Percentiles rank a stretch among this genome's conserved stretches.
Evolutionary conservation across 2,888 invertebrate species (phyloP).

Genomic region (Rhaphigaster nebulosa): DNA sequence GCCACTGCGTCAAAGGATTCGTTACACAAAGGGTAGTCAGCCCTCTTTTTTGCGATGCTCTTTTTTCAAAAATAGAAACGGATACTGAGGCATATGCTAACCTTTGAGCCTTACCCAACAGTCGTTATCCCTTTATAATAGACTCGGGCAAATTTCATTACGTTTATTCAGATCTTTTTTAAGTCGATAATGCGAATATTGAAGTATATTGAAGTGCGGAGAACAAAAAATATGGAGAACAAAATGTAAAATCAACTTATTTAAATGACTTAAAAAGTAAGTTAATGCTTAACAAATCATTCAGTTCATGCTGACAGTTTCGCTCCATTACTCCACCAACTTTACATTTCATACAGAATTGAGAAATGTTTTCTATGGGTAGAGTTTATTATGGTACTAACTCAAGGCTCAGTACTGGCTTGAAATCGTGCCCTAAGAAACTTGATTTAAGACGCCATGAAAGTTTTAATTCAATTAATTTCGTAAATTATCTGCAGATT

Average conservation of each 20-base stretch:
- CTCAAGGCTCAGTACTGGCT: too few species aligned
- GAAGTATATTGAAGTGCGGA: not conserved
- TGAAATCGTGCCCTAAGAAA: too few species aligned
- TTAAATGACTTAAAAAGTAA: not conserved
- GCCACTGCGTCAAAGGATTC: slow-evolving; percentile 10
- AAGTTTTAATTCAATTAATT: too few species aligned
- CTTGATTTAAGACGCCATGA: too few species aligned
- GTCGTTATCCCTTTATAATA: slow-evolving; percentile 21
- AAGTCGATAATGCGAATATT: not conserved
- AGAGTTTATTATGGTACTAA: too few species aligned
- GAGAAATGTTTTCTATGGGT: too few species aligned
- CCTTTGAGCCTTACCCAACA: not conserved
- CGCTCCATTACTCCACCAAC: too few species aligned
- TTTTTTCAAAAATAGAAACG: slow-evolving; percentile 21
- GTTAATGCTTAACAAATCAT: not conserved
- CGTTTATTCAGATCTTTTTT: not conserved
- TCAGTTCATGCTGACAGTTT: too few species aligned
- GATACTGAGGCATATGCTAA: slow-evolving; percentile 10
- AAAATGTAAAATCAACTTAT: not conserved
- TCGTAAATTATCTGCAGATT: too few species aligned
- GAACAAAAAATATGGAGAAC: too few species aligned
- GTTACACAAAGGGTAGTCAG: slow-evolving; percentile 5
- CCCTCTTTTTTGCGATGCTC: not conserved
- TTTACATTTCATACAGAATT: too few species aligned
- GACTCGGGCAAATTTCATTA: not conserved